Conservation (phyloP, 2,113 vertebrate species). For the Cnemophilus loriae region DNA sequence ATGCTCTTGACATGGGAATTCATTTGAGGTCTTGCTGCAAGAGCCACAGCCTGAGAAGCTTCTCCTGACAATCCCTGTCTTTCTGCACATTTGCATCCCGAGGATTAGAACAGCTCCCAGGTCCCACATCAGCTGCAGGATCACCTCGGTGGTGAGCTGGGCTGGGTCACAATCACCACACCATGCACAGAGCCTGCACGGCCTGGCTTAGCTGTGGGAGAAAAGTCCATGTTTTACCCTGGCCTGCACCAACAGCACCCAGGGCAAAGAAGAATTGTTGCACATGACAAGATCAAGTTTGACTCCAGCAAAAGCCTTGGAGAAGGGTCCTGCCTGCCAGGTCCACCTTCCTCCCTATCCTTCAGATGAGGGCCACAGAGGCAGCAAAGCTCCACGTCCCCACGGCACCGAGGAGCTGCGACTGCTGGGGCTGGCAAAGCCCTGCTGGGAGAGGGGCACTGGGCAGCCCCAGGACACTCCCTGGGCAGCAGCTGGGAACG, state of each 20-base stretch:
- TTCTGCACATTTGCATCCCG: not conserved
- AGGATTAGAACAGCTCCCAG: not conserved
- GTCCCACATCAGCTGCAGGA: not conserved
- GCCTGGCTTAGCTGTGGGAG: accelerated
- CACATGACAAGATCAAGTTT: not conserved
- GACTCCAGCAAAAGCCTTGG: not conserved
- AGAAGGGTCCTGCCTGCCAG: not conserved
- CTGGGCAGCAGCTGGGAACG: not conserved
- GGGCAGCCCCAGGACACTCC: not conserved
- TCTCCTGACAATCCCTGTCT: not conserved
- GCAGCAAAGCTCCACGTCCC: not conserved
- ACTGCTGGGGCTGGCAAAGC: not conserved
- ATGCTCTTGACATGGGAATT: conserved; percentile 44
- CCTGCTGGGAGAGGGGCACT: not conserved
- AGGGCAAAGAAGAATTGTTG: accelerated
- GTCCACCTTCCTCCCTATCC: not conserved
- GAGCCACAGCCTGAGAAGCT: not conserved
- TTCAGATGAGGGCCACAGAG: not conserved
- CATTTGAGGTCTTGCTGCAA: not conserved
- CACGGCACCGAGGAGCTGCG: accelerated
- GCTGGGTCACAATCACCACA: accelerated
- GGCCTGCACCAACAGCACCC: not conserved
- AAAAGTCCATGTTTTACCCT: accelerated
- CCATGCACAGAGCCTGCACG: accelerated
- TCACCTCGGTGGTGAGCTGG: not conserved